A percentile compares a stretch with the other conserved stretches of the same genome.
phyloP scores from a whole-genome alignment of 2,888 invertebrate genomes.

The Drosophila rubida region DNA sequence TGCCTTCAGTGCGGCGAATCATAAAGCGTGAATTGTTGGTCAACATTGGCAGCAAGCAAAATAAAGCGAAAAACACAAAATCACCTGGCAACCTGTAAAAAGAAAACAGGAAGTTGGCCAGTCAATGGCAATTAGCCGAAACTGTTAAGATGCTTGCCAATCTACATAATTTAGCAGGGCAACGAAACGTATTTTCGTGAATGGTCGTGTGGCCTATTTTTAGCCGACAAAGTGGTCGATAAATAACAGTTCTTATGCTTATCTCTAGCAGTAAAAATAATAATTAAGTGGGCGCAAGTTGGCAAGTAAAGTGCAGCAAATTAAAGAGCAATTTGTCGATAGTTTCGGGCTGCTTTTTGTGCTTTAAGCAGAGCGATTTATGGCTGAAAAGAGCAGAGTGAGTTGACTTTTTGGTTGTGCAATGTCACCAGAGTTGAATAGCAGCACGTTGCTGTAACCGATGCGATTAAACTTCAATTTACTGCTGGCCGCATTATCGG shows the following conservation, averaged over 20 bases:
- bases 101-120: neutral
- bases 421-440: neutral
- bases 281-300: neutral
- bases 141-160: slow-evolving; percentile 29
- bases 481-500: slow-evolving; percentile 11
- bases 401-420: neutral
- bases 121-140: slow-evolving; percentile 31
- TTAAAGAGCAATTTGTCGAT: neutral
- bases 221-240: slow-evolving; percentile 42
- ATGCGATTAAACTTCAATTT: slow-evolving; percentile 15
- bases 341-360: neutral
- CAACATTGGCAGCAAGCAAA: neutral
- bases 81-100: slow-evolving; percentile 5
- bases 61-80: neutral
- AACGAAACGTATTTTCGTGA: slow-evolving; percentile 10
- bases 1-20: neutral
- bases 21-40: slow-evolving; percentile 12
- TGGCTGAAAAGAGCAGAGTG: too few species aligned
- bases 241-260: slow-evolving; percentile 33
- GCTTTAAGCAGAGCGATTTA: neutral
- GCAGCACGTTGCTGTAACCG: neutral
- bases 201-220: slow-evolving; percentile 41
- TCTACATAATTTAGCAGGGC: slow-evolving; percentile 11
- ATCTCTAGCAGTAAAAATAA: neutral
- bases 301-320: neutral